Evolutionary conservation across 2,113 vertebrate genomes (phyloP), one percentile per base, ranked within the genome.

Genomic region (Columba janthina): DNA sequence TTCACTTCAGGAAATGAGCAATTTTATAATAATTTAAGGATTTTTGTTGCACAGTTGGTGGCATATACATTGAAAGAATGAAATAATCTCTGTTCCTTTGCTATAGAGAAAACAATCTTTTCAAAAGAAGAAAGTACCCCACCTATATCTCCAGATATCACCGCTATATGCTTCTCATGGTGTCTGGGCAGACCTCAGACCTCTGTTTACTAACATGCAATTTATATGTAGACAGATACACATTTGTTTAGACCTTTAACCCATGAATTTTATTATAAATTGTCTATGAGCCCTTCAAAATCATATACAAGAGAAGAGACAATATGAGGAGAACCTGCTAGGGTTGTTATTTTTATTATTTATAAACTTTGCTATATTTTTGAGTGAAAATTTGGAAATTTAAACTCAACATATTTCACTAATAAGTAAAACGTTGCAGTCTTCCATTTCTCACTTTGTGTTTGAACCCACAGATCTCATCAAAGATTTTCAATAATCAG

Each of bases 1-100:
- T 90, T 97, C 95, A 95, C 65, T 96, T 94, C 94, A 97, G 95
- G 95, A 97, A 97, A 96, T 93, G 85, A 97, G 88, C 82, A 95
- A 95, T 96, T 97, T 96, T 92, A 88, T 94, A 75, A 96, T 94
- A 95, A 96, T 96, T 96, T 90, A 88, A 96, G 60, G 93, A 95
- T 95, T 95, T 93, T 96, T 82, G 71, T 86, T 93, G 90, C 94
- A 78, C 15, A 6, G 85, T 91, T 95, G 82, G 92, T 94, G 92
- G 94, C 36, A 88, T 80, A 93, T 96, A 91, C 56, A 9, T 88
- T 53, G 72, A 88, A 86, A 81, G 53, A 95, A 86, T 94, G 48
- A 91, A 88, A 44, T 79, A 85, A 85, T 96, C 60, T 83, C 2
- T 85, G 44, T 88, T 80, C 25, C 56, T 81, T 15, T 57, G 17